Percentiles rank a stretch among this genome's conserved stretches.
Conservation (phyloP, 2,113 vertebrate species). For the Orycteropus afer region DNA sequence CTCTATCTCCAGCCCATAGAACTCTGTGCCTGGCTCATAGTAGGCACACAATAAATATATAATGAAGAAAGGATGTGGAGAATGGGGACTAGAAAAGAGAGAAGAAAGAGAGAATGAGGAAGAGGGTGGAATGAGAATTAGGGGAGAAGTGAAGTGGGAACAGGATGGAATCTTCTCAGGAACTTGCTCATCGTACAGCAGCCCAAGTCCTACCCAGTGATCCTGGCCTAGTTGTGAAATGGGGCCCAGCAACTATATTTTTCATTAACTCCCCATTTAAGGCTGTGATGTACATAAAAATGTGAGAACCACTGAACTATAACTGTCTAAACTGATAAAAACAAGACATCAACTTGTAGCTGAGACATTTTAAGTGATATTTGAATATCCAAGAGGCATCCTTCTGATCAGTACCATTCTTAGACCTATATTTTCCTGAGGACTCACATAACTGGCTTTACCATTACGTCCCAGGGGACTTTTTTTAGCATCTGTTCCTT, state of each 20-base stretch:
- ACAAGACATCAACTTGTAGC: background rate
- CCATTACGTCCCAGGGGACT: background rate
- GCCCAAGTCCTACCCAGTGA: background rate
- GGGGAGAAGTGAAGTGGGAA: background rate
- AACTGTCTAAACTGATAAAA: background rate
- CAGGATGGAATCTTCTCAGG: conserved; percentile 34
- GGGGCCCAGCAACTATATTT: background rate
- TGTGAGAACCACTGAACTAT: background rate
- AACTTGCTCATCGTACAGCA: conserved; percentile 33
- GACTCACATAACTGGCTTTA: background rate
- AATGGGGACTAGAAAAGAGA: conserved; percentile 4
- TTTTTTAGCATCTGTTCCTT: background rate
- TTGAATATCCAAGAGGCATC: background rate
- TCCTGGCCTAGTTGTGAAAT: background rate
- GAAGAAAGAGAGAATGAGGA: background rate
- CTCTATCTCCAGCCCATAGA: background rate
- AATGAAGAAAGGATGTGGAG: background rate
- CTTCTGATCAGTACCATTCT: background rate
- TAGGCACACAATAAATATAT: conserved; percentile 27
- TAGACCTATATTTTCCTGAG: background rate
- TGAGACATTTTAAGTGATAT: background rate
- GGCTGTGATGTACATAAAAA: background rate
- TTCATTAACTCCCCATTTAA: conserved; percentile 15
- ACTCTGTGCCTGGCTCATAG: too few relatives aligned
- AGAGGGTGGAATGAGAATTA: too few relatives aligned